Conservation (phyloP, 1,140 invertebrate genomes). For the Hylaeus volcanicus region DNA sequence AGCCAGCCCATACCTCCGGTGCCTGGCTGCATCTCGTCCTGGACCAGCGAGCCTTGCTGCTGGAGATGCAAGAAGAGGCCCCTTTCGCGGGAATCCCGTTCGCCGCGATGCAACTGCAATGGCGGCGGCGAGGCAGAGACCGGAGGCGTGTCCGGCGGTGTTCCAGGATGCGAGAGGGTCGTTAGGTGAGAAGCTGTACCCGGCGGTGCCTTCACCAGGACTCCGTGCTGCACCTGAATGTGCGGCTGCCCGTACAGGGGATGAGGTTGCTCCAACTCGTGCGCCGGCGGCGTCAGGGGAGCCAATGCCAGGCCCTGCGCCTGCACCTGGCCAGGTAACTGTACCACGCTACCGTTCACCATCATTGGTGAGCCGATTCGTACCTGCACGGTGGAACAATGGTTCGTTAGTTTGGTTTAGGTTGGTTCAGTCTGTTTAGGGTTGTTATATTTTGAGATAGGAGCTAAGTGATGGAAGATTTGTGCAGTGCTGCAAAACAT, state of each 20-base stretch:
- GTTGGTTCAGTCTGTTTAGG: too few relatives aligned
- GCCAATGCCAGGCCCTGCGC: constrained; percentile 74
- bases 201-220: constrained; percentile 73
- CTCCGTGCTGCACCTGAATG: constrained; percentile 74
- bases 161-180: constrained; percentile 83
- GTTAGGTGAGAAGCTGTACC: constrained; percentile 73
- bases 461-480: too few relatives aligned
- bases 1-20: constrained; percentile 86
- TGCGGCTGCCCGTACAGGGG: constrained; percentile 76
- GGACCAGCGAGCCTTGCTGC: constrained; percentile 68
- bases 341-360: constrained; percentile 74
- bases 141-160: constrained; percentile 90
- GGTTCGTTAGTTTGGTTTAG: not conserved
- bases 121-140: constrained; percentile 81
- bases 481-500: too few relatives aligned
- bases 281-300: constrained; percentile 83
- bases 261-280: constrained; percentile 81
- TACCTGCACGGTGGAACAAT: constrained; percentile 56
- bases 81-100: constrained; percentile 66
- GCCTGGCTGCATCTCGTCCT: constrained; percentile 72
- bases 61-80: constrained; percentile 69
- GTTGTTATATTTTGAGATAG: too few relatives aligned
- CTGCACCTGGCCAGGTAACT: constrained; percentile 68
- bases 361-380: constrained; percentile 75
- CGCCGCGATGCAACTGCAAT: constrained; percentile 78